phyloP scores from a whole-genome alignment of 2,113 vertebrate genomes.

The Odocoileus hemionus region DNA sequence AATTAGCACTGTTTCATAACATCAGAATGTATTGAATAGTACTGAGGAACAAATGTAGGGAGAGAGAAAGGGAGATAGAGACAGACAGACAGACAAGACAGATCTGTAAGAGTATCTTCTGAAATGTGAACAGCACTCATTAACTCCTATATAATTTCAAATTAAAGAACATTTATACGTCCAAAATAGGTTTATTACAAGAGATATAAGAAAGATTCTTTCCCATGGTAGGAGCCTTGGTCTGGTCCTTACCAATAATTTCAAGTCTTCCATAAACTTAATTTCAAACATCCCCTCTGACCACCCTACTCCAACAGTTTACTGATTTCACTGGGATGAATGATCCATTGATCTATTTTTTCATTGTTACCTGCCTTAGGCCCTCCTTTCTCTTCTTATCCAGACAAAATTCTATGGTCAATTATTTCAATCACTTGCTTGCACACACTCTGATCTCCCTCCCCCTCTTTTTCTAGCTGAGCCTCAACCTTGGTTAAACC shows the following conservation, averaged over 20 bases:
- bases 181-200: neutral
- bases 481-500: neutral
- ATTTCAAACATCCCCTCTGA: neutral
- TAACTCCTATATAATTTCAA: constrained; percentile 11
- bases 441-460: neutral
- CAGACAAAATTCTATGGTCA: neutral
- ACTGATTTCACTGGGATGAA: neutral
- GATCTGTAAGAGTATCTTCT: neutral
- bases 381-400: neutral
- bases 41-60: neutral
- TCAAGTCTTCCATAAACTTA: neutral
- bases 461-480: neutral
- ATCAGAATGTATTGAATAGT: neutral
- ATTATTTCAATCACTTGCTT: neutral
- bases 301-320: neutral
- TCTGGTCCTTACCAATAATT: neutral
- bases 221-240: neutral
- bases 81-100: neutral
- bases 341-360: neutral
- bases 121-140: neutral
- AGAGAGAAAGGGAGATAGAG: neutral
- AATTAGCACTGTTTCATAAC: neutral
- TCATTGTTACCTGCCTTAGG: neutral
- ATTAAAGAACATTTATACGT: neutral
- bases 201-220: neutral